Conservation (phyloP, 1,140 invertebrate genomes). For the Penaeus japonicus region DNA sequence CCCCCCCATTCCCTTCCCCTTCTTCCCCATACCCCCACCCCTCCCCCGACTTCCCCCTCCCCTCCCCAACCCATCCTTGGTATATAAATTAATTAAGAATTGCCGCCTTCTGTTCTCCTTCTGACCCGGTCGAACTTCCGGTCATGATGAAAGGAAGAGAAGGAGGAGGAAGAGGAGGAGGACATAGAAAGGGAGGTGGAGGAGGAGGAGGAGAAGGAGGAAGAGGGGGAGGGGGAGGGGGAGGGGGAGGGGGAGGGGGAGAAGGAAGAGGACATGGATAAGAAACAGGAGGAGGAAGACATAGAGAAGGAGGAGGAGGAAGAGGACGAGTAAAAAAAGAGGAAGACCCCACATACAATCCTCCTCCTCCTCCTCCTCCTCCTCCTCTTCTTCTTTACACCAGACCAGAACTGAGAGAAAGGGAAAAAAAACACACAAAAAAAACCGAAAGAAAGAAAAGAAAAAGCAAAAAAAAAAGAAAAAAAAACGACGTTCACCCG, state of each 20-base stretch:
- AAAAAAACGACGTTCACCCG: background rate
- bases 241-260: background rate
- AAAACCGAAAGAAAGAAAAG: slow-evolving; percentile 15
- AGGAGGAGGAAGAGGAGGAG: background rate
- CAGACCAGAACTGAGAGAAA: no score
- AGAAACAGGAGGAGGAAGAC: background rate
- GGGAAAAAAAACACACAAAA: background rate
- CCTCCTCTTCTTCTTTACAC: no score
- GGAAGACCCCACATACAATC: no score
- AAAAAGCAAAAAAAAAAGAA: no score
- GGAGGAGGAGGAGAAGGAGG: background rate
- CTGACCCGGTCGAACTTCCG: background rate
- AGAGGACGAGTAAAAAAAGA: background rate
- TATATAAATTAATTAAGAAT: background rate
- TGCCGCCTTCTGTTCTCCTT: background rate
- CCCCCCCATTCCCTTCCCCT: background rate
- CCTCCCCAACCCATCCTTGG: background rate
- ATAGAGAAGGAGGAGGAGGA: background rate
- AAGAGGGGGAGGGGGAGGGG: background rate
- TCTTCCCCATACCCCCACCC: background rate
- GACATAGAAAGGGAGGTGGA: background rate
- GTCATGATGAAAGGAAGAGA: background rate
- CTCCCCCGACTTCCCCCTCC: no score
- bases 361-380: no score
- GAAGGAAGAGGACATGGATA: background rate